Base-by-base conservation (phyloP, 2,888 invertebrate genomes). In the Drosophila aldrichi region DNA sequence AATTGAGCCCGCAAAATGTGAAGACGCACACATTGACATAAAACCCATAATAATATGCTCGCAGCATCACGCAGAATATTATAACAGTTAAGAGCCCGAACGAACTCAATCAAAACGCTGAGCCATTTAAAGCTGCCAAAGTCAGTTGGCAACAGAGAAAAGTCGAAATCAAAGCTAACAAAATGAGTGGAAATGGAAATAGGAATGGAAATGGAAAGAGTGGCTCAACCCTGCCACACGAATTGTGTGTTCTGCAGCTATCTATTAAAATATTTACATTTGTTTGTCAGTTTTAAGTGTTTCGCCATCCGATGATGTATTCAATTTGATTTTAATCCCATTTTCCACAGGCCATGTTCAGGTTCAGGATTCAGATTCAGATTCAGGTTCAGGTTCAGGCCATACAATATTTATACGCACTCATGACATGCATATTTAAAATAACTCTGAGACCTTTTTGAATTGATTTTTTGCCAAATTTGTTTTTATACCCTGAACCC, bases 391-490 rank as follows among this genome's bases (percentile, higher is more conserved):
- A 48, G 46, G 49, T 22, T 32, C 25, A 41, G 38, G 29, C 20
- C 49, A 79, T 77, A 59, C 38, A 79, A 79, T 68, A 79, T 77
- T 77, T 75, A 79, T 75, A 43, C 61, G 51, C 70, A 74, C 81
- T 81, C 81, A 66, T 61, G 67, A 63, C 55, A 69, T 77, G 65
- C 73, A 81, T 82, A 74, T 71, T 84, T 82, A 68, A 78, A 79
- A 62, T 52, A 54, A 54, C 43, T 25, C 60, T 60, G 43, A 58
- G 65, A 69, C 76, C 74, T 60, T 79, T 87, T 71, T 63, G 66
- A 85, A 88, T 88, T 79, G 88, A 85, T 82, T 85, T 85, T 85
- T 70, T 72, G 69, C 77, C 70, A 29, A 71, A 74, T 81, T 71
- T 81, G 78, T 59, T 70, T 22, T n/a, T n/a, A n/a, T n/a, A n/a